Evolutionary conservation across 2,113 vertebrate species (phyloP), one percentile per base, ranked within the genome.

Genomic region (Caranx ignobilis): DNA sequence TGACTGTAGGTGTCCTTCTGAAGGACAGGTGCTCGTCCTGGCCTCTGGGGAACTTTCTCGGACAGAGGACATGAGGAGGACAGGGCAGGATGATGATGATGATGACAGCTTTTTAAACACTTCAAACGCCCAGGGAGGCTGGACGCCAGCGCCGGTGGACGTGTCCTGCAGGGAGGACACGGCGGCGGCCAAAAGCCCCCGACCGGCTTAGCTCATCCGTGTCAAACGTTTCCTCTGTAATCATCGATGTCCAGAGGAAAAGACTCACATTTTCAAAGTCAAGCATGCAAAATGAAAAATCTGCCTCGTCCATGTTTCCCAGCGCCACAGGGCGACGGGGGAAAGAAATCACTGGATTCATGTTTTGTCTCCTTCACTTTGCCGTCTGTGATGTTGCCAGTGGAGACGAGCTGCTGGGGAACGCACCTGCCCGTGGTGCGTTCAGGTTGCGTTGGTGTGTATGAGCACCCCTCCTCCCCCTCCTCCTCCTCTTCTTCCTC

Each of bases 21-120:
- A 88, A 91, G 87, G 89, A 82, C 85, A 84, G 86, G 64, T 65
- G 69, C 77, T 63, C 26, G 1, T 26, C 63, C 35, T 50, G 41
- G 48, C 11, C 84, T 71, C 71, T 18, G 1, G 32, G 75, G 79
- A 80, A 55, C 60, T 65, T 47, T n/a, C 39, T 45, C 54, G 59
- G 81, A 61, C 62, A 50, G 74, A 73, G 83, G 79, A 76, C 79
- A 45, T 37, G 15, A 47, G n/a, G 68, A 87, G 83, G 84, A 82
- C 79, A 62, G 10, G 61, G 67, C 13, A 74, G 8, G 57, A 39
- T 71, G 68, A 16, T 66, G 71, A 60, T 72, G 79, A 68, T 59
- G 73, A 75, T 77, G 79, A 66, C 78, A 72, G 76, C 71, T 79
- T 73, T 81, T 77, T 77, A 64, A 81, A 85, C 3, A 31, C 43